phyloP scores from a whole-genome alignment of 2,113 vertebrate genomes.

The Periophthalmodon schlosseri region DNA sequence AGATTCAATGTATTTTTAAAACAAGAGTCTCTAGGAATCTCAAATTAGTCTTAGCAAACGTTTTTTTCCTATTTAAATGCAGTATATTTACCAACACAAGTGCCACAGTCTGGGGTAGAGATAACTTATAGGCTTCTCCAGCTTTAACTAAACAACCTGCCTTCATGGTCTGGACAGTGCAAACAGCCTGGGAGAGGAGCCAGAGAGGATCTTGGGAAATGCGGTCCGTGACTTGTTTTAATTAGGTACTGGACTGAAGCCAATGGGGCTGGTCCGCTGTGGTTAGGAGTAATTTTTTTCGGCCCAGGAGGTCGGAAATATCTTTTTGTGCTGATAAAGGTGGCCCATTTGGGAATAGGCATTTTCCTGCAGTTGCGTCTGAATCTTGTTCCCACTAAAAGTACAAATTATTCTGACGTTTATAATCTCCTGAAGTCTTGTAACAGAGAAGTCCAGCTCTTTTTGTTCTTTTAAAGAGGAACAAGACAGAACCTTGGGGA shows the following conservation, averaged over 20 bases:
- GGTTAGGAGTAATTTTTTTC: constrained; percentile 44
- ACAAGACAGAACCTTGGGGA: constrained; percentile 13
- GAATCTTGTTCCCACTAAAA: constrained; percentile 36
- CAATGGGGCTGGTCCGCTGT: constrained; percentile 38
- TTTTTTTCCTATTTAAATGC: constrained; percentile 34
- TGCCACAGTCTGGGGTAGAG: constrained; percentile 15
- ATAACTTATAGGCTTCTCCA: constrained; percentile 11
- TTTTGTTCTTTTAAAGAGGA: constrained; percentile 26
- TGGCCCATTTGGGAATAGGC: neutral
- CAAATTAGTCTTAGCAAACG: neutral
- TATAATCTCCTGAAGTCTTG: constrained; percentile 24
- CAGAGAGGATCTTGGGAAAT: constrained; percentile 26
- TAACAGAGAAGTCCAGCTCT: constrained; percentile 31
- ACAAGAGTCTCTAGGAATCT: neutral
- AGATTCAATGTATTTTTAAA: neutral
- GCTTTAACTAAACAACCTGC: constrained; percentile 11
- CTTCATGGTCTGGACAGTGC: neutral
- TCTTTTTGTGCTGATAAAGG: constrained; percentile 7
- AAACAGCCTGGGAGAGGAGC: constrained; percentile 13
- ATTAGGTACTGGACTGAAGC: constrained; percentile 54
- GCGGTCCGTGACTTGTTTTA: constrained; percentile 52
- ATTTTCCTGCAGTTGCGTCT: constrained; percentile 18
- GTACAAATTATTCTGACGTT: constrained; percentile 40
- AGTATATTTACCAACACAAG: constrained; percentile 3
- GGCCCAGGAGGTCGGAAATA: constrained; percentile 31